These are phyloP conservation scores for Drosophila longiperda DNA, from an alignment of 2,888 invertebrate genomes.

Conservation along the genomic window DNA sequence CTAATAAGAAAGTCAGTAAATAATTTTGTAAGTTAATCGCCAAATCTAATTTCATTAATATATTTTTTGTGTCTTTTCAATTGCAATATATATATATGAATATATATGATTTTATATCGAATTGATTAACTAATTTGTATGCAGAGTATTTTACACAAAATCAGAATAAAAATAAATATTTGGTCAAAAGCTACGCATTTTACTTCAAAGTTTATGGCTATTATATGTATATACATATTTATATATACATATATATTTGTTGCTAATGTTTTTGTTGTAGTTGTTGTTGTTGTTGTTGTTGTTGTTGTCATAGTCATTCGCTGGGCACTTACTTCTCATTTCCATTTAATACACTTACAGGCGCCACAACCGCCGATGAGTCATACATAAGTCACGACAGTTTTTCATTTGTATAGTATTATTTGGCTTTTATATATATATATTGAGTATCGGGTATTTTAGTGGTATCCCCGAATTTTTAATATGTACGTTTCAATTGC, in stretches of 20 bases:
- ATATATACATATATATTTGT: neutral
- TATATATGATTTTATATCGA: no score
- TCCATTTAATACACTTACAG: slow-evolving; percentile 53
- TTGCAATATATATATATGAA: neutral
- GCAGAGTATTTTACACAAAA: neutral
- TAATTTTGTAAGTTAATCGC: neutral
- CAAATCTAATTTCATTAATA: neutral
- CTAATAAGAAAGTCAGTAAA: neutral
- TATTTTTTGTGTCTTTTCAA: neutral
- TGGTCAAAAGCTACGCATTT: slow-evolving; percentile 50
- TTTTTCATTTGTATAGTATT: slow-evolving; percentile 42
- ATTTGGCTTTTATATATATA: slow-evolving; percentile 8
- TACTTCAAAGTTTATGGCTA: slow-evolving; percentile 43
- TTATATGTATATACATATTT: slow-evolving; percentile 10
- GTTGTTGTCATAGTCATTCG: slow-evolving; percentile 16
- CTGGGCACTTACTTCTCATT: slow-evolving; percentile 35
- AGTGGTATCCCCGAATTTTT: slow-evolving; percentile 13
- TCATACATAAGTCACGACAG: slow-evolving; percentile 40
- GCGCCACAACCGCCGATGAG: slow-evolving; percentile 28
- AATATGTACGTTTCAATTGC: slow-evolving; percentile 14
- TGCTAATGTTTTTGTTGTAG: neutral
- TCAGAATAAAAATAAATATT: slow-evolving; percentile 1
- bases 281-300: slow-evolving; percentile 9
- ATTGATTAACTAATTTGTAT: neutral
- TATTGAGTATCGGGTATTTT: slow-evolving; percentile 10